phyloP scores from a whole-genome alignment of 2,888 invertebrate species.

The Tenthredo scrophulariae region DNA sequence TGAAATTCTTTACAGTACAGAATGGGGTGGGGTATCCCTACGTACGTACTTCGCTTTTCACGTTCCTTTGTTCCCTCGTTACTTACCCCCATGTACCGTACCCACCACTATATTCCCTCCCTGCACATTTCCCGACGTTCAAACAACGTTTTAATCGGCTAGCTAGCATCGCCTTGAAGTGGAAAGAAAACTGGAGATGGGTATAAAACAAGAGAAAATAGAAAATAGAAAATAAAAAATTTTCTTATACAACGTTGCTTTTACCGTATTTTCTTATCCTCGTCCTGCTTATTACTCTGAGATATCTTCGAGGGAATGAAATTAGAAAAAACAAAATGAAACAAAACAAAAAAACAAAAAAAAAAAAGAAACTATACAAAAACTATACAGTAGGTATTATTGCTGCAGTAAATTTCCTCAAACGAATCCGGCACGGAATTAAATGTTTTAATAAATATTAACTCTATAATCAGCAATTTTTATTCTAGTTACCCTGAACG shows the following conservation, averaged over 20 bases:
- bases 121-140: conserved; percentile 12
- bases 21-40: background rate
- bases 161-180: conserved; percentile 20
- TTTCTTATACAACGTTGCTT: background rate
- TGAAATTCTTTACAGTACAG: conserved; percentile 33
- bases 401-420: background rate
- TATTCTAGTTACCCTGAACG: background rate
- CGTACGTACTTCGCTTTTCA: conserved; percentile 1
- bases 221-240: conserved; percentile 9
- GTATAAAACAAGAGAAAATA: background rate
- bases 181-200: background rate
- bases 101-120: background rate
- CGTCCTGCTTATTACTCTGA: background rate
- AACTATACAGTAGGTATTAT: background rate
- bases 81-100: background rate
- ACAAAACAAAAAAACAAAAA: background rate
- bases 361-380: background rate
- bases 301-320: background rate
- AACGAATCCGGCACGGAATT: background rate
- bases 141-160: conserved; percentile 44
- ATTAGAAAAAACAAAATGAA: background rate
- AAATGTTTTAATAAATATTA: no score
- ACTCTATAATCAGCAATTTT: background rate
- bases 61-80: background rate
- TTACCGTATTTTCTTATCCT: background rate